Evolutionary conservation across 2,113 vertebrate genomes (phyloP), one percentile per base, ranked within the genome.

Genomic region (Manacus vitellinus): DNA sequence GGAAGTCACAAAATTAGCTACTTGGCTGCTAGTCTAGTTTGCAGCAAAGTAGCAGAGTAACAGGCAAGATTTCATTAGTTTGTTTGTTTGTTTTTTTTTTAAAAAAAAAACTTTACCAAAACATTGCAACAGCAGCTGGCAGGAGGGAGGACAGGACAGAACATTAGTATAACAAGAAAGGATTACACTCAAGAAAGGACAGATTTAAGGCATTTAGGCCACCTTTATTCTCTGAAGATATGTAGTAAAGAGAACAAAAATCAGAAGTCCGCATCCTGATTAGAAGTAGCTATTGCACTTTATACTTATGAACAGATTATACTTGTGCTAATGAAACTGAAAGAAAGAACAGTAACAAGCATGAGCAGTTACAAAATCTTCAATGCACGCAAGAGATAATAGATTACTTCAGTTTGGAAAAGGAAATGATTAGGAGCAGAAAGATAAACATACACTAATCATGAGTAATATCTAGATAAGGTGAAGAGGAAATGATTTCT

Each of bases 401-500:
- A 76, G 70, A 73, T 67, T 17, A 80, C 58, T 72, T 75, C 4
- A 2, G 43, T 62, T 89, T 71, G 52, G 68, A 91, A 88, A 86
- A 77, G 59, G 80, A 92, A 91, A 86, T 71, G 8, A 88, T 78
- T 83, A 95, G 27, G 62, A 95, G 44, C 4, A 86, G 73, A 74
- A 75, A 91, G 83, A 66, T 77, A 92, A 92, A 62, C 39, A 67
- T 6, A 75, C 15, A 85, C 25, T 72, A 82, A 96, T 91, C 62
- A 82, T 89, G 78, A 92, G 51, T 71, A 92, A 89, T 35, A 92
- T 75, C 94, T 93, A 92, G 76, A 78, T 88, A 89, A 86, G 44
- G 17, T 15, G n/a, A 92, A 86, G 52, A 91, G 91, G 94, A 95
- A 95, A 75, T 52, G 19, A 87, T 63, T 91, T 87, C 83, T 81